Base-by-base conservation (phyloP, 2,113 vertebrate genomes). In the Sylvia atricapilla region DNA sequence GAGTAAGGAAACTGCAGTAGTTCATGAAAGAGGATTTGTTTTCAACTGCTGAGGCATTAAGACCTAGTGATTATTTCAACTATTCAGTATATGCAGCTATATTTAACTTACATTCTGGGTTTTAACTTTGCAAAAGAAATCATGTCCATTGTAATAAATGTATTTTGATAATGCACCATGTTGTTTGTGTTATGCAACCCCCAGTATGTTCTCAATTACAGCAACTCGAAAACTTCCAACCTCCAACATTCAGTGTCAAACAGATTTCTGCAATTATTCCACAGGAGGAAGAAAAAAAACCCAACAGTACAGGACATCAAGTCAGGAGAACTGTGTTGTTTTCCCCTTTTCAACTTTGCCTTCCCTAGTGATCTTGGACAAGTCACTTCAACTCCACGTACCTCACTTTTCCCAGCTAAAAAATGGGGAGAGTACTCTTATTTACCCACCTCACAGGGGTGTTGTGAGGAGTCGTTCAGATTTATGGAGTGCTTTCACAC, bases 11-110 rank as follows among this genome's bases (percentile, higher is more conserved):
- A 88, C 79, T 43, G 59, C 84, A 85, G 70, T 35, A 72, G 68
- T 33, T 86, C 76, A 84, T 0, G 33, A 90, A 90, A 94, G 89
- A 96, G 93, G 95, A 97, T 97, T 96, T 67, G 79, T 96, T 94
- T 95, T 87, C 73, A 84, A 78, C 82, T 84, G 78, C 15, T 70
- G 84, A 91, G 94, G 89, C 81, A 94, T 86, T 95, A 70, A 89
- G 87, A 91, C 49, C 39, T 31, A 67, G 93, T 37, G 83, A 90
- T 88, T 82, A 79, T 78, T 90, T 77, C 33, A 89, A 70, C 59
- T 75, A 82, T 87, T 94, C 94, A 91, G 78, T 75, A 92, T 81
- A 88, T 76, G 84, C 84, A 94, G 87, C 94, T 97, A 96, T 62
- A 84, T 67, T 77, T 50, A 81, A 94, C 70, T 66, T 74, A n/a